Evolutionary conservation across 1,140 invertebrate species (phyloP).

Genomic region (Bombus polaris): DNA sequence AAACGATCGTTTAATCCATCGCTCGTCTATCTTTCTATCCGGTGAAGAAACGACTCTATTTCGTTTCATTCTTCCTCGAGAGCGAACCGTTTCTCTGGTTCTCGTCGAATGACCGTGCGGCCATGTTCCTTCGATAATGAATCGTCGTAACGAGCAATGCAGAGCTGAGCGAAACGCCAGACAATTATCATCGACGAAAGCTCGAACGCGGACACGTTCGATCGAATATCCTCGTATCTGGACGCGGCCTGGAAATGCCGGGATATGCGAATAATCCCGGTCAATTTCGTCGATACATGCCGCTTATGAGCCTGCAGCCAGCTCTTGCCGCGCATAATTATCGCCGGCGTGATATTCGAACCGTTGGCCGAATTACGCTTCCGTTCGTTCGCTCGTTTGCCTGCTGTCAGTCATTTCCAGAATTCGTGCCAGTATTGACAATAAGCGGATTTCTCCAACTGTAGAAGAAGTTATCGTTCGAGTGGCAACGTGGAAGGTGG

Average conservation of each 20-base stretch:
- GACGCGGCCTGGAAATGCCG: neutral
- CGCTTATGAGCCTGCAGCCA: neutral
- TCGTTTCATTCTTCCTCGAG: too few species aligned
- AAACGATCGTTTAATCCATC: slow-evolving; percentile 40
- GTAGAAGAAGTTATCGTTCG: too few species aligned
- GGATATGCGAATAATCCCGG: slow-evolving; percentile 31
- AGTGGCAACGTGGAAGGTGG: neutral
- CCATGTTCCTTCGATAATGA: neutral
- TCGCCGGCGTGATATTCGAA: slow-evolving; percentile 8
- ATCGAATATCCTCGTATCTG: neutral
- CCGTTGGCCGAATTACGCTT: neutral
- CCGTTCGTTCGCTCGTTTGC: too few species aligned
- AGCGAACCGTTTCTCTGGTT: neutral
- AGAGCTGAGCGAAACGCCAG: neutral
- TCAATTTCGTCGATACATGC: slow-evolving; percentile 15
- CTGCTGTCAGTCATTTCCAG: too few species aligned
- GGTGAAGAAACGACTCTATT: neutral
- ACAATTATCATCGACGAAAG: slow-evolving; percentile 7
- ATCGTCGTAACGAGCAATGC: neutral
- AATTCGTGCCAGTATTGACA: neutral
- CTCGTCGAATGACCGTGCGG: neutral
- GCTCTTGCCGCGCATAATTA: slow-evolving; percentile 17
- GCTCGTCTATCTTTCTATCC: neutral
- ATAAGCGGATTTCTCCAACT: neutral
- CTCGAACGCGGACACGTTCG: neutral